A percentile compares a stretch with the other conserved stretches of the same genome.
Conservation (phyloP, 1,140 invertebrate genomes). For the Drosophila paulistorum region DNA sequence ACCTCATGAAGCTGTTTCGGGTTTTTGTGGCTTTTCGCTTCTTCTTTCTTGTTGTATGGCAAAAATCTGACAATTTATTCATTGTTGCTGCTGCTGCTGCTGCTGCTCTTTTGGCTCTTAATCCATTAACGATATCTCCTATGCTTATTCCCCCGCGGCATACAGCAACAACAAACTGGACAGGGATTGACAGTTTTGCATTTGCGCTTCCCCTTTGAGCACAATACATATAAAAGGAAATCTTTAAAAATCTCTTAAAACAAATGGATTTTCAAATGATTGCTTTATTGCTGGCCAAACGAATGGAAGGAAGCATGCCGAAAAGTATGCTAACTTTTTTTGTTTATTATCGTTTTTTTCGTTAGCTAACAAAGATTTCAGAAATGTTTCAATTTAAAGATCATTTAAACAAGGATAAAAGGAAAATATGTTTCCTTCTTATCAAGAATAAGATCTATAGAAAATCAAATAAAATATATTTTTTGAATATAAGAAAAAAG, state of each 20-base stretch:
- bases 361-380: no score
- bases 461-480: no score
- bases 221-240: slow-evolving; percentile 4
- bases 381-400: no score
- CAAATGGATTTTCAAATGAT: slow-evolving; percentile 2
- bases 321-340: slow-evolving; percentile 2
- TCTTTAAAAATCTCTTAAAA: slow-evolving; percentile 7
- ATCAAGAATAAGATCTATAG: no score
- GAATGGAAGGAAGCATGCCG: background rate
- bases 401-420: no score
- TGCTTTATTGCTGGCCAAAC: background rate
- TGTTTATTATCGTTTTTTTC: no score
- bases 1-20: slow-evolving; percentile 40
- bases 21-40: slow-evolving; percentile 29
- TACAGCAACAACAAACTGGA: background rate
- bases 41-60: slow-evolving; percentile 52
- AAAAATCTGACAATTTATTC: slow-evolving; percentile 27
- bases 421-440: no score
- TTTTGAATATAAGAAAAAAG: no score
- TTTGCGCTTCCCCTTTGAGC: slow-evolving; percentile 22
- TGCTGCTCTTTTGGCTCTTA: slow-evolving; percentile 39
- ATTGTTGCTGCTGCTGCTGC: slow-evolving; percentile 10
- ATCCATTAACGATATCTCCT: slow-evolving; percentile 68
- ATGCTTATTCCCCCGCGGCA: slow-evolving; percentile 6
- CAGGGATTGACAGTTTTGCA: slow-evolving; percentile 29